phyloP scores from a whole-genome alignment of 2,797 vertebrate genomes.

The Malurus leucopterus region DNA sequence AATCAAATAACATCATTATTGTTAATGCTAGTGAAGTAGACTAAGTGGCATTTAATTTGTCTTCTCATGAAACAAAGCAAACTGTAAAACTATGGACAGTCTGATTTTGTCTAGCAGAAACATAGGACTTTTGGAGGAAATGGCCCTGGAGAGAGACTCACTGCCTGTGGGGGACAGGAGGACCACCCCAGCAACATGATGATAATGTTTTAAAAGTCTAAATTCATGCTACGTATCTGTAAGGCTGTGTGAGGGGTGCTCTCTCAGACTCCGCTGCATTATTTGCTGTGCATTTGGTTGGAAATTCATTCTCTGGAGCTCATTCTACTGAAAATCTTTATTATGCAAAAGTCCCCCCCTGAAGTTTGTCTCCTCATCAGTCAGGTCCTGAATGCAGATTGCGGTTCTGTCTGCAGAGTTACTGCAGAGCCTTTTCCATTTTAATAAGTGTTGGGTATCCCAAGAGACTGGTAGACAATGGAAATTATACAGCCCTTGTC shows the following conservation, averaged over 20 bases:
- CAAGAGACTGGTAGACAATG: background rate
- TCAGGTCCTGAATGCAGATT: background rate
- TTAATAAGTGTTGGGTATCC: background rate
- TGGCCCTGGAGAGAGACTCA: background rate
- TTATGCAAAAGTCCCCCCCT: background rate
- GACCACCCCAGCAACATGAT: background rate
- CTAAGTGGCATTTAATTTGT: background rate
- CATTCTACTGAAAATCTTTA: background rate
- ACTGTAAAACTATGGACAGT: background rate
- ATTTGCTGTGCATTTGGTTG: background rate
- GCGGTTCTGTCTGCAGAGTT: background rate
- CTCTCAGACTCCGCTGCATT: rapidly evolving
- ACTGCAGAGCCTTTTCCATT: background rate
- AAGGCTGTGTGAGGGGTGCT: background rate
- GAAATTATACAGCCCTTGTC: background rate
- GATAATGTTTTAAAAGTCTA: background rate
- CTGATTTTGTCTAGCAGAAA: background rate
- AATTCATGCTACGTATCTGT: rapidly evolving
- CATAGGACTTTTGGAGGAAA: background rate
- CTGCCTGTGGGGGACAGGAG: background rate
- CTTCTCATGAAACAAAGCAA: background rate
- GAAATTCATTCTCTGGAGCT: background rate
- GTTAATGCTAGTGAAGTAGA: background rate
- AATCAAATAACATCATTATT: background rate
- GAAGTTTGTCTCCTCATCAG: background rate